phyloP scores from a whole-genome alignment of 2,113 vertebrate genomes.

The Thunnus thynnus region DNA sequence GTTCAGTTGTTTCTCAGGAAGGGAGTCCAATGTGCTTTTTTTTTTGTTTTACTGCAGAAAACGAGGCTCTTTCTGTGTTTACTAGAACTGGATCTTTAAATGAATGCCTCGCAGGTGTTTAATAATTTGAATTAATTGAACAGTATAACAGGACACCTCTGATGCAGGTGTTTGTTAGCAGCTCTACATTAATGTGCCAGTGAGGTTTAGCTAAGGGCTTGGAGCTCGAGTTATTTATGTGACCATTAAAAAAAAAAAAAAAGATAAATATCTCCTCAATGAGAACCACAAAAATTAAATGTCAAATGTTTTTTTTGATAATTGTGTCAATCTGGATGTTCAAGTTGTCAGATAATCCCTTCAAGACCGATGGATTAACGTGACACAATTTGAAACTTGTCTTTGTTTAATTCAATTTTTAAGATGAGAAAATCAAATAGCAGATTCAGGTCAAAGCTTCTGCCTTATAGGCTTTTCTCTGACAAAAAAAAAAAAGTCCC shows the following conservation, averaged over 20 bases:
- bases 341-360: not conserved
- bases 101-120: not conserved
- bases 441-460: slow-evolving; percentile 26
- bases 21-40: too few species aligned
- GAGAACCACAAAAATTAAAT: not conserved
- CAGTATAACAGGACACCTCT: too few species aligned
- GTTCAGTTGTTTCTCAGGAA: not conserved
- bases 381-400: not conserved
- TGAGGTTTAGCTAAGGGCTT: not conserved
- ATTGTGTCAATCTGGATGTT: not conserved
- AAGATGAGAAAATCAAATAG: slow-evolving; percentile 3
- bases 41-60: too few species aligned
- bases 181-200: not conserved
- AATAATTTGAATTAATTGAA: too few species aligned
- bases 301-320: not conserved
- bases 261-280: not conserved
- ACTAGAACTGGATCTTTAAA: not conserved
- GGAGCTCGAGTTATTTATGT: not conserved
- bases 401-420: slow-evolving; percentile 5
- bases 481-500: slow-evolving; percentile 8
- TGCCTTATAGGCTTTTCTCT: slow-evolving; percentile 12
- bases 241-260: not conserved
- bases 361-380: not conserved
- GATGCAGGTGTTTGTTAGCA: too few species aligned
- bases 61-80: not conserved